Percentiles rank a stretch among this genome's conserved stretches.
These are phyloP conservation scores for Ciconia boyciana DNA, from an alignment of 2,113 vertebrate genomes.

Conservation along the genomic window DNA sequence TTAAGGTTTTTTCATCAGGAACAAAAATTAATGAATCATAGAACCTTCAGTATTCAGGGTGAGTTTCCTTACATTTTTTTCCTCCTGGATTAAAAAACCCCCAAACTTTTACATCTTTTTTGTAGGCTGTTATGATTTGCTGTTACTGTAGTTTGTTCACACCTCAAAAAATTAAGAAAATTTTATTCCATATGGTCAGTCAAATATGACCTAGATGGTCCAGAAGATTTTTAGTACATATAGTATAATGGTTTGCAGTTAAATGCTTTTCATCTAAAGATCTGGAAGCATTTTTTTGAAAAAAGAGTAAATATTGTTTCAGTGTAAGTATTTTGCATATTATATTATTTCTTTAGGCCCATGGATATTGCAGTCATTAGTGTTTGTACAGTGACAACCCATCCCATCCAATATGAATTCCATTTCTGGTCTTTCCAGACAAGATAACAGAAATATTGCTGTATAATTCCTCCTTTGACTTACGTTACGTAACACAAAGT, in stretches of 20 bases:
- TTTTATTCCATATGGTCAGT: neutral
- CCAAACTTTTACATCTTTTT: neutral
- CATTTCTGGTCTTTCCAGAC: neutral
- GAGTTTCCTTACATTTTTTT: neutral
- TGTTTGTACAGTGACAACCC: neutral
- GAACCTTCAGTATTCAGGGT: neutral
- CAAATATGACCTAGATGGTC: neutral
- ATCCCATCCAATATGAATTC: neutral
- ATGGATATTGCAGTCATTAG: neutral
- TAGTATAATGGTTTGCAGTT: neutral
- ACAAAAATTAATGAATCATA: neutral
- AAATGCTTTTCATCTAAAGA: neutral
- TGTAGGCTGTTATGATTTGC: neutral
- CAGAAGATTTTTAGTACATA: neutral
- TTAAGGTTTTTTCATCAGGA: neutral
- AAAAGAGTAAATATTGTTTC: neutral
- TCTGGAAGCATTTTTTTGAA: neutral
- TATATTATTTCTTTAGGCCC: neutral
- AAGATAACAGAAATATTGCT: neutral
- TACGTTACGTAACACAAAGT: neutral
- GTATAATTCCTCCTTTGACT: neutral
- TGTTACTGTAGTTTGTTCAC: neutral
- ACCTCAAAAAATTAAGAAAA: neutral
- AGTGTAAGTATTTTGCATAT: neutral
- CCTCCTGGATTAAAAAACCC: neutral